These are phyloP conservation scores for Regulus satrapa DNA, from an alignment of 2,113 vertebrate species.

Conservation along the genomic window DNA sequence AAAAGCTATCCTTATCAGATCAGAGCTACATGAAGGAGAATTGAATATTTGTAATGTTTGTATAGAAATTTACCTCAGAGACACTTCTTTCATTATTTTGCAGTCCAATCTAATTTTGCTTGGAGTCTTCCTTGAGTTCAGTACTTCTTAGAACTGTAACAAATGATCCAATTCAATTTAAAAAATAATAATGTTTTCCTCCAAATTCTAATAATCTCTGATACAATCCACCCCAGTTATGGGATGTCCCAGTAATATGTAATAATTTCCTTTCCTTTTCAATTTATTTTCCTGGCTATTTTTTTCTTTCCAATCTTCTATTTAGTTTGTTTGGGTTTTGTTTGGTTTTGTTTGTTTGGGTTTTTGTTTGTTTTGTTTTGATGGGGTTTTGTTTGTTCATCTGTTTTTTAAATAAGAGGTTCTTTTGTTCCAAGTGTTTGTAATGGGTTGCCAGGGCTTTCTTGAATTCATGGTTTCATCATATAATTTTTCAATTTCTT, in stretches of 20 bases:
- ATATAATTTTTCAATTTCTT: constrained; percentile 53
- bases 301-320: constrained; percentile 41
- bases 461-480: constrained; percentile 49
- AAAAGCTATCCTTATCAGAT: constrained; percentile 66
- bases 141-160: constrained; percentile 76
- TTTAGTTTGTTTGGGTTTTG: too few relatives aligned
- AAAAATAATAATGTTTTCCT: constrained; percentile 77
- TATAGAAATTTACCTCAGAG: constrained; percentile 73
- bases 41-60: constrained; percentile 79
- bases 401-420: too few relatives aligned
- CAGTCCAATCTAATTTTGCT: constrained; percentile 74
- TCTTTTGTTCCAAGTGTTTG: constrained; percentile 52
- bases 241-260: constrained; percentile 61
- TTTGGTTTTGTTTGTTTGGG: too few relatives aligned
- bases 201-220: constrained; percentile 74
- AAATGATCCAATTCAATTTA: constrained; percentile 79
- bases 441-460: neutral
- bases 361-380: too few relatives aligned
- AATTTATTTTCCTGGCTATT: constrained; percentile 58
- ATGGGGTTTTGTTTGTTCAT: too few relatives aligned
- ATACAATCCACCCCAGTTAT: constrained; percentile 70
- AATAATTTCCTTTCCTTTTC: constrained; percentile 72
- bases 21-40: constrained; percentile 63
- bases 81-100: constrained; percentile 68
- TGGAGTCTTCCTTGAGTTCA: constrained; percentile 71